Base-by-base conservation (phyloP, 1,140 invertebrate genomes). In the Meloidogyne floridensis region DNA sequence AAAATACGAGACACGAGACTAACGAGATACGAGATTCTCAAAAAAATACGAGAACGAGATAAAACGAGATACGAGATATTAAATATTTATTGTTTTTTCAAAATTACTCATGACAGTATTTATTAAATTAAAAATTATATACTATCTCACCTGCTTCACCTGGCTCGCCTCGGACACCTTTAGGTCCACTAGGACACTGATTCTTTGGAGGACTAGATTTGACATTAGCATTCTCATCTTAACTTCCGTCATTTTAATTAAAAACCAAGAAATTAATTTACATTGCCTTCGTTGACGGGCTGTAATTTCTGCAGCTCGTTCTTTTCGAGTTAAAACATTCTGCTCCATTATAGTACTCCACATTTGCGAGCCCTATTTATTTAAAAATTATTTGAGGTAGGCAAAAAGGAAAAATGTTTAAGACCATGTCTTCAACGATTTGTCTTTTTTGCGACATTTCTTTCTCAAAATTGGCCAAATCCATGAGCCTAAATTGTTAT, bases 271-370 rank as follows among this genome's bases (percentile, higher is more conserved):
- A 6, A 6, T 47, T 43, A 32, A 32, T 42, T 43, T 69, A 82
- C 77, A 82, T 81, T 82, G 81, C 9, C 81, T 80, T 11, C 77
- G 82, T 47, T 75, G 4, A 43, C 77, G 18, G 3, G 53, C 47
- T 4, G 3, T 20, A 54, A 6, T 18, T n/a, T 43, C 43, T 56
- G 18, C 13, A 10, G 74, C 20, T 13, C 56, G 13, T 13, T 18
- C 70, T 9, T 59, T 42, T 11, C 82, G 82, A 2, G 43, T 83
- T 18, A 54, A 69, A 11, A 53, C 20, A 42, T 59, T 51, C 32
- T 84, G 74, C 54, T 72, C 47, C 83, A 84, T 84, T n/a, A 84
- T 20, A 43, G 84, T 82, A 32, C 69, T 77, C 82, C 82, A 83
- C 82, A 83, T 83, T 13, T 53, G 51, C 8, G 84, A 84, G 51